Base-by-base conservation (phyloP, 1,140 invertebrate species). In the Harpegnathos saltator region DNA sequence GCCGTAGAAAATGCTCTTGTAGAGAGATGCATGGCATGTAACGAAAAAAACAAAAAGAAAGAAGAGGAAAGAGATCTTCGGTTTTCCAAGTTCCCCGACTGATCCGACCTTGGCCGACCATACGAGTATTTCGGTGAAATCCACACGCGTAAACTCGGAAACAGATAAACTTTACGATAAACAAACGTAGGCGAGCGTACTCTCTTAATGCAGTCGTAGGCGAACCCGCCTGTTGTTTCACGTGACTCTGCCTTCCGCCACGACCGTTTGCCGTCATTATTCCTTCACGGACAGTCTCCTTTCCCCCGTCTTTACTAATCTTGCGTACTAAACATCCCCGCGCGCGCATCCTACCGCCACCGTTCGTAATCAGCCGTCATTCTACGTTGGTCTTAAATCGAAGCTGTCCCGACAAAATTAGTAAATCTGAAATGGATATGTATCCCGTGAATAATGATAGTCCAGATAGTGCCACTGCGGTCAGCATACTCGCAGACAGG, bases 401-500 rank as follows among this genome's bases (percentile, higher is more conserved):
- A 19, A 54, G n/a, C 24, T 12, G 19, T 52, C 14, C 11, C n/a
- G 78, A 85, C 82, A 66, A 92, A 92, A 92, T 91, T 88, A 90
- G 92, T 90, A 92, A 93, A 91, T 91, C 86, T 90, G 91, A 89
- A 92, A 93, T 90, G 84, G 87, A 91, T 92, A 90, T 85, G 84
- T 87, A 90, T 80, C 82, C 82, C 83, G 86, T 84, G 85, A 91
- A 92, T 90, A 91, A 92, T 89, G 90, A 91, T 86, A 89, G 78
- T 83, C n/a, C 26, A 69, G 73, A 80, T 85, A 82, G 54, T 75
- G 61, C 86, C 71, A 90, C 83, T 93, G 91, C 86, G 91, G 91
- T 93, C 90, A 87, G 87, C 90, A 91, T 92, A 91, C 89, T 92
- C 85, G 90, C 92, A 93, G 92, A 93, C 93, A 92, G 92, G 91